phyloP scores from a whole-genome alignment of 2,797 vertebrate genomes.

The Betta splendens region DNA sequence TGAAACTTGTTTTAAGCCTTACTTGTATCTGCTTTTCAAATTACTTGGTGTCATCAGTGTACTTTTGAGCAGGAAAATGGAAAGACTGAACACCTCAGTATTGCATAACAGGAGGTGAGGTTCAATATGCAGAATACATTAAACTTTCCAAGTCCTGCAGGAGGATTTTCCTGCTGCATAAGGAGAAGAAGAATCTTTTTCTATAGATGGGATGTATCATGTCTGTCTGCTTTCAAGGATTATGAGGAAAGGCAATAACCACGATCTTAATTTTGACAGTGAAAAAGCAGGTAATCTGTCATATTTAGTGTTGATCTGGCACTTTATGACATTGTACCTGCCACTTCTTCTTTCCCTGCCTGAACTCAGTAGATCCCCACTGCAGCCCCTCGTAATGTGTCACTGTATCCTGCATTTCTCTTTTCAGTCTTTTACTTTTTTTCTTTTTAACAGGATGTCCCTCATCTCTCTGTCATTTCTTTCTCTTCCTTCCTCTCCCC shows the following conservation, averaged over 20 bases:
- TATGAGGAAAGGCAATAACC: constrained; percentile 15
- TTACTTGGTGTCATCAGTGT: constrained; percentile 66
- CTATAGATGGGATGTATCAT: constrained; percentile 31
- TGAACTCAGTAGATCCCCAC: constrained; percentile 8
- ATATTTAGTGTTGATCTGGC: constrained; percentile 9
- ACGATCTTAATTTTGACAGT: constrained; percentile 18
- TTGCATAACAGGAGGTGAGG: constrained; percentile 74
- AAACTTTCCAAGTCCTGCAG: constrained; percentile 69
- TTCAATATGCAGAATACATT: constrained; percentile 75
- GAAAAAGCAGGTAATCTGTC: constrained; percentile 24
- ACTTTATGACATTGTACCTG: constrained; percentile 10
- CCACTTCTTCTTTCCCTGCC: constrained; percentile 15
- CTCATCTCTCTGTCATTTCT: constrained; percentile 64
- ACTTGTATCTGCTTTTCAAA: constrained; percentile 67
- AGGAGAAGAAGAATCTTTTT: constrained; percentile 45
- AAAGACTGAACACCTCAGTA: constrained; percentile 75
- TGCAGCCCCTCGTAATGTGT: constrained; percentile 20
- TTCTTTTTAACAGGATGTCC: constrained; percentile 54
- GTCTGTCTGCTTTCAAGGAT: constrained; percentile 41
- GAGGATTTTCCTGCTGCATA: constrained; percentile 64
- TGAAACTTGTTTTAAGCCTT: constrained; percentile 6
- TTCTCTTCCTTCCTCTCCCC: constrained; percentile 63
- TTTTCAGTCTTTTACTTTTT: constrained; percentile 26
- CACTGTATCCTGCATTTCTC: constrained; percentile 18
- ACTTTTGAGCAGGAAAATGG: constrained; percentile 69